Base-by-base conservation (phyloP, 1,140 invertebrate genomes). In the Sinonovacula constricta region DNA sequence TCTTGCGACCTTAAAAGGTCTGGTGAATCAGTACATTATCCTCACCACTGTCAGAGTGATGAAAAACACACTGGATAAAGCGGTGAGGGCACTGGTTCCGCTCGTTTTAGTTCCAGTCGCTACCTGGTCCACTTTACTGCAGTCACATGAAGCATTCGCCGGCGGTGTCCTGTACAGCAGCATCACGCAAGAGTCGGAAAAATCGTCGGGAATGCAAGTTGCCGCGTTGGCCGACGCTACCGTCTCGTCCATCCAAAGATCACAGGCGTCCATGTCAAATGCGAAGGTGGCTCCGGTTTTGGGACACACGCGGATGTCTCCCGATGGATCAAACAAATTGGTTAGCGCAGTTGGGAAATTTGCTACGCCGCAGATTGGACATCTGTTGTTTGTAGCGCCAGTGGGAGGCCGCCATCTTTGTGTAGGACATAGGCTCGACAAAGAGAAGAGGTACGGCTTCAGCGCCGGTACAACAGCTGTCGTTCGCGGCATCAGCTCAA, bases 191-290 rank as follows among this genome's bases (percentile, higher is more conserved):
- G 63, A n/a, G 10, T 62, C 24, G 3, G 18, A 0, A n/a, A 30
- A 65, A 56, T 18, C 31, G 28, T 10, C 60, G 24, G 59, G 71
- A 30, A 75, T 60, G 49, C 71, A 75, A 12, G 71, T 75, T 26
- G 36, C 0, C 1, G 15, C 7, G 45, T 65, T 65, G 18, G 60
- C 26, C 2, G 63, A 59, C n/a, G 49, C 71, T 10, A 75, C 3
- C 4, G 59, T 36, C 18, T 63, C 60, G 7, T 75, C 71, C 60
- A 65, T 75, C 14, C 65, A 75, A 1, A 75, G 45, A n/a, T 75
- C 71, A 65, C 71, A 75, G 5, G 36, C 59, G 31, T 39, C 54
- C 59, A 65, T 75, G 57, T 65, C 49, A 34, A 31, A 30, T 10
- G 39, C 49, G 12, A 36, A 28, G 12, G 39, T 12, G 28, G 31